Base-by-base conservation (phyloP, 1,140 invertebrate genomes). In the Cryptotermes secundus region DNA sequence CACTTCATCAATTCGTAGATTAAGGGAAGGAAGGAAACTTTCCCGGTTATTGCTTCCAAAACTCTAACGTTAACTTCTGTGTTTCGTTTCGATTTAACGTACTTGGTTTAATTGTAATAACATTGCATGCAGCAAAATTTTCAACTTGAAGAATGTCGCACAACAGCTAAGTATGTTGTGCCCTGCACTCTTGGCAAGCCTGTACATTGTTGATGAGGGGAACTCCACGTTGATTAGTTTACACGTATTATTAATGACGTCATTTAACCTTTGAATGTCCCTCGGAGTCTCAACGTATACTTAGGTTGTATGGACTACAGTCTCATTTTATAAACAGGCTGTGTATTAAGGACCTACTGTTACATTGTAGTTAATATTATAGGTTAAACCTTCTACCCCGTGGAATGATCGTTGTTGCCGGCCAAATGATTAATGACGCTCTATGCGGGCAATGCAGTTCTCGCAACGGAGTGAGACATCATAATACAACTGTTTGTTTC, bases 191-290 rank as follows among this genome's bases (percentile, higher is more conserved):
- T 72, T 72, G 59, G 31, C 59, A 31, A 31, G n/a, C 6, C 59
- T 72, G 59, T 72, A 72, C 59, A 72, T n/a, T 72, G 59, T 72
- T 72, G 59, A 72, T 72, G 59, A 72, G 59, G n/a, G 59, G 59
- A 45, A 82, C 81, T 36, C 53, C 83, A 79, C 53, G 59, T 53
- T 83, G 83, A 83, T 83, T 83, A 83, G 53, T 83, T 83, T 65
- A 79, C 83, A 36, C 34, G 83, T 83, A 53, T 83, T 72, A 83
- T 83, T 83, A 83, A 83, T 83, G 83, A 83, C 83, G 83, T 83
- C 53, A 83, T 34, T 83, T 83, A 83, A 83, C 83, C 83, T 83
- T 59, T 42, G 31, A n/a, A 53, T 83, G 38, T 53, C 59, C 83
- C 38, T 49, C 3, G 72, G 34, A 81, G 80, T 81, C 80, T 81